Conservation (phyloP, 1,140 invertebrate genomes). For the Ceratitis capitata region DNA sequence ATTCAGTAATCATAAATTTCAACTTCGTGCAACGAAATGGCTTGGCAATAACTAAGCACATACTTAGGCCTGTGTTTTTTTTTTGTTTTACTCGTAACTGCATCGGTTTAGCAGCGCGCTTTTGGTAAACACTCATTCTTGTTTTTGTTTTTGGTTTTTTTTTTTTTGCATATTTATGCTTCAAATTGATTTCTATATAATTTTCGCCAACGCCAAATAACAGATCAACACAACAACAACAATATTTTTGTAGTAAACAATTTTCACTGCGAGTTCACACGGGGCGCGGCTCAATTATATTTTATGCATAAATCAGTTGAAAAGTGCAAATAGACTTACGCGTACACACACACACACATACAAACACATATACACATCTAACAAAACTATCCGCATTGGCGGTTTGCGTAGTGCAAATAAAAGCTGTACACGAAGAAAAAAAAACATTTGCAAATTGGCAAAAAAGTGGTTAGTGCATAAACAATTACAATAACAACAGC, state of each 20-base stretch:
- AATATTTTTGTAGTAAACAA: background rate
- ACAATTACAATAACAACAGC: background rate
- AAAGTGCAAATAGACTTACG: background rate
- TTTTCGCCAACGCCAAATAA: background rate
- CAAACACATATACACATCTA: background rate
- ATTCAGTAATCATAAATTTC: background rate
- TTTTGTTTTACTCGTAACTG: background rate
- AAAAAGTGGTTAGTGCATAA: background rate
- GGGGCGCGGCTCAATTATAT: conserved; percentile 23
- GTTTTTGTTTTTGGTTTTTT: background rate
- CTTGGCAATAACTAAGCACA: background rate
- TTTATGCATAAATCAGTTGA: conserved; percentile 4
- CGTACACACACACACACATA: background rate
- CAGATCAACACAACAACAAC: no score
- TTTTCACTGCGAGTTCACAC: conserved; percentile 24
- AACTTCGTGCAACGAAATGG: background rate
- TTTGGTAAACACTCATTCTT: background rate
- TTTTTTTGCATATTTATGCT: background rate
- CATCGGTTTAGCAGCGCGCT: no score
- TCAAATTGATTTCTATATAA: conserved; percentile 2
- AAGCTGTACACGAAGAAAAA: background rate
- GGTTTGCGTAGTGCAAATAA: background rate
- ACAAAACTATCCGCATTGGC: no score
- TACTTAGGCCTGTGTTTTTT: background rate
- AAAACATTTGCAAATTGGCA: conserved; percentile 5